phyloP scores from a whole-genome alignment of 1,140 invertebrate species.

The Heliothis subflexa region DNA sequence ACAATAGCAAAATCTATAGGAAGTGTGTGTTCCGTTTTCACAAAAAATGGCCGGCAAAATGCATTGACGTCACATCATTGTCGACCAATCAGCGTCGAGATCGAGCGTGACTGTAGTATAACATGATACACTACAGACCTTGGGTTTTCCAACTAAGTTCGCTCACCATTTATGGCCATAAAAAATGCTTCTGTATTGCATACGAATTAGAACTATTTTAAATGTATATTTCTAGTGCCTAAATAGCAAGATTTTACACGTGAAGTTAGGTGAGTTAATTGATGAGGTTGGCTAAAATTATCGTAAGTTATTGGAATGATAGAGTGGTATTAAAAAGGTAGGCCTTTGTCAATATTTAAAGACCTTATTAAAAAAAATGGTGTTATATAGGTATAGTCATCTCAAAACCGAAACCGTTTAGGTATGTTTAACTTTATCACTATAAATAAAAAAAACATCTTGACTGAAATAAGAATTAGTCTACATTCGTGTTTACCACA shows the following conservation, averaged over 20 bases:
- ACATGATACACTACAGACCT: slow-evolving; percentile 72
- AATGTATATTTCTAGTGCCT: slow-evolving; percentile 40
- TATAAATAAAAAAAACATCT: no score
- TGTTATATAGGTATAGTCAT: no score
- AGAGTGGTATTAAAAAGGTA: no score
- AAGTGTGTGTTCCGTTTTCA: slow-evolving; percentile 43
- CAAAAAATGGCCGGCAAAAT: slow-evolving; percentile 53
- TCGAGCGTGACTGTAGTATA: slow-evolving; percentile 40
- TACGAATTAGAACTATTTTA: slow-evolving; percentile 40
- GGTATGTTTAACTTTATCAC: no score
- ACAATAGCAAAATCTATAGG: slow-evolving; percentile 42
- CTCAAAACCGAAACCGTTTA: no score
- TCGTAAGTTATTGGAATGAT: no score
- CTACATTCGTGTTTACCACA: background rate
- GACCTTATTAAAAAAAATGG: no score
- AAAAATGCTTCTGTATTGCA: slow-evolving; percentile 39
- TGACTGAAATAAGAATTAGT: background rate
- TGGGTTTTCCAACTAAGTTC: slow-evolving; percentile 66
- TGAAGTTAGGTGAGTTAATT: no score
- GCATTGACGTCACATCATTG: slow-evolving; percentile 60
- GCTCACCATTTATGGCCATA: slow-evolving; percentile 23
- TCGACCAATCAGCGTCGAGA: slow-evolving; percentile 49
- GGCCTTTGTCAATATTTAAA: no score
- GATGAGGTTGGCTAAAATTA: no score
- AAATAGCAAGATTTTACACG: background rate